Base-by-base conservation (phyloP, 2,113 vertebrate genomes). In the Leucopsar rothschildi region DNA sequence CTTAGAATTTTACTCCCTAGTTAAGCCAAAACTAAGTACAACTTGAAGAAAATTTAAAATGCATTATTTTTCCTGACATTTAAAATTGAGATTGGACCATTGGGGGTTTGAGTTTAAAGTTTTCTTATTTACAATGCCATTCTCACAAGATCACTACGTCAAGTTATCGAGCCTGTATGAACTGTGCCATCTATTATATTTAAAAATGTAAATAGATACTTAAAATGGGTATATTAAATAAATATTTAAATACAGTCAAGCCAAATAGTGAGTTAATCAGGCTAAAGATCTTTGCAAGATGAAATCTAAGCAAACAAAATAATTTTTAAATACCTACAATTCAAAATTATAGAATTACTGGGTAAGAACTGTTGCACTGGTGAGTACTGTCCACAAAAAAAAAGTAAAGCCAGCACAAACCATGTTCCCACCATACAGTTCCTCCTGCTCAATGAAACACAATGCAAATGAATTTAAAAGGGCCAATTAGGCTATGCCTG, bases 401-500 rank as follows among this genome's bases (percentile, higher is more conserved):
- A 88, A 73, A 23, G 14, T 86, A 75, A 90, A 66, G 33, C 64
- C 52, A 49, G 71, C 31, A 59, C 24, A 90, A 88, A 85, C 27
- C 22, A 22, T 68, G 47, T 39, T 92, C 90, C 53, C 92, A 88
- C 52, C 82, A 39, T 22, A 52, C 15, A 90, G 69, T 42, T 83
- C 40, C 68, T 76, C 72, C 69, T 78, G 65, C 57, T 81, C 72
- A 70, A 20, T 29, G 76, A 86, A 94, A 93, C 44, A 95, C 88
- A 94, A 84, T 75, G 60, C 0, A 1, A 86, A 96, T 92, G 60
- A 96, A 95, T 94, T 92, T 93, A 97, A 92, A 89, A 95, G 89
- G 73, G 75, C 91, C 72, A 89, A 94, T 96, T 90, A 95, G 90
- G 80, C 90, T 90, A 93, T 84, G 95, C 96, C 92, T 95, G 96